Conservation (phyloP, 2,888 invertebrate species). For the Heliconius ismenius region DNA sequence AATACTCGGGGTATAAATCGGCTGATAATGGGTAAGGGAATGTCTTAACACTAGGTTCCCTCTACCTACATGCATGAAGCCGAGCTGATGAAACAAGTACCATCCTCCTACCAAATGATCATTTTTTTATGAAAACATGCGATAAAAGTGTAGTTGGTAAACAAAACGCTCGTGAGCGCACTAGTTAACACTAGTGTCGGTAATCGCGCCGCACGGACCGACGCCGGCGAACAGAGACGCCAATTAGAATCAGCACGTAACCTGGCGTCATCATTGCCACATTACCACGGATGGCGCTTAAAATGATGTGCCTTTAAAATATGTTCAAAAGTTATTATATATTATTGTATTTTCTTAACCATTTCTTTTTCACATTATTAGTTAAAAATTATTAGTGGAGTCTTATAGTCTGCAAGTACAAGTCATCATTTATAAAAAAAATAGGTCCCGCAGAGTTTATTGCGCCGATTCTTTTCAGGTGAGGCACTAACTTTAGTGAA, state of each 20-base stretch:
- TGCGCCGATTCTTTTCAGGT: neutral
- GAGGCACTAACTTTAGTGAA: too few species aligned
- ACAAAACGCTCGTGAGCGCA: slow-evolving; percentile 36
- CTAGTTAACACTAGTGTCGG: slow-evolving; percentile 43
- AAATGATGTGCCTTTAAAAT: slow-evolving; percentile 30
- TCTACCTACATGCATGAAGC: neutral
- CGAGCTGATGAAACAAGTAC: neutral
- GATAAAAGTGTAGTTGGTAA: slow-evolving; percentile 23
- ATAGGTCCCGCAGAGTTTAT: too few species aligned
- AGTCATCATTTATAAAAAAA: neutral
- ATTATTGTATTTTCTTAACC: neutral
- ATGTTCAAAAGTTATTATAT: too few species aligned
- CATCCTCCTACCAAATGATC: slow-evolving; percentile 7
- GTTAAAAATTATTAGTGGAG: too few species aligned
- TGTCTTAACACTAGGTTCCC: too few species aligned
- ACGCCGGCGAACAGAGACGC: slow-evolving; percentile 66
- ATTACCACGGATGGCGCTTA: slow-evolving; percentile 40
- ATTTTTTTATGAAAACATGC: slow-evolving; percentile 29
- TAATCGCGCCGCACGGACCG: slow-evolving; percentile 55
- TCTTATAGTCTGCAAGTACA: too few species aligned
- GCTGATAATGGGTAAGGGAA: too few species aligned
- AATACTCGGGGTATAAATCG: too few species aligned
- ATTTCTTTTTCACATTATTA: too few species aligned
- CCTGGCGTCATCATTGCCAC: slow-evolving; percentile 53
- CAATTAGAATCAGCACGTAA: slow-evolving; percentile 66